These are phyloP conservation scores for Epizoanthus rinbou DNA, from an alignment of 92 coral and sea anemone genomes.

Conservation along the genomic window DNA sequence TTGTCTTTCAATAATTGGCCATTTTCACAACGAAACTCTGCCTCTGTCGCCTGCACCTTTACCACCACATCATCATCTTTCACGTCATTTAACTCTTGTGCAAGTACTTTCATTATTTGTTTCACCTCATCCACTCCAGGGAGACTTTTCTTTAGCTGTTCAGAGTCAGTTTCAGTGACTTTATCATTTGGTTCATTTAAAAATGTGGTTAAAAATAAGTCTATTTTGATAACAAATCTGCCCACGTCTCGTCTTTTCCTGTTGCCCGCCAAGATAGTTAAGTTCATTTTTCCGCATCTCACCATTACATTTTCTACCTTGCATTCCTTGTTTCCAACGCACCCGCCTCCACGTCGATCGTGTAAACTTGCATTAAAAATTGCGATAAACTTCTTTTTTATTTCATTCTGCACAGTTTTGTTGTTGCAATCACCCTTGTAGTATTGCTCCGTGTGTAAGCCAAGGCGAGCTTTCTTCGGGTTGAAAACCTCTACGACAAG, in stretches of 20 bases:
- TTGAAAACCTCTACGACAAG: too few relatives aligned
- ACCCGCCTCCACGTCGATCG: background rate
- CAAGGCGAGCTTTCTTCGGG: background rate
- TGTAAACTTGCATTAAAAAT: background rate
- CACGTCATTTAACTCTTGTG: background rate
- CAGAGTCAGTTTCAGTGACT: background rate
- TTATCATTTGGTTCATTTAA: background rate
- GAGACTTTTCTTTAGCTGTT: background rate
- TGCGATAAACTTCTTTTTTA: slow-evolving; percentile 6
- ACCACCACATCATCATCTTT: background rate
- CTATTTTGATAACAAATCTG: background rate
- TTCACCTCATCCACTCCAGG: background rate
- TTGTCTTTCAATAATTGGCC: slow-evolving; percentile 8
- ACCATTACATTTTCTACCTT: background rate
- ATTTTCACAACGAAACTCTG: slow-evolving; percentile 4
- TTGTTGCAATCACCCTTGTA: slow-evolving; percentile 22
- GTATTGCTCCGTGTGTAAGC: background rate
- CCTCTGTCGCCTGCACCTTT: background rate
- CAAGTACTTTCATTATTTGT: background rate
- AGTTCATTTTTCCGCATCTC: slow-evolving; percentile 3
- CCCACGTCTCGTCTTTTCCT: background rate
- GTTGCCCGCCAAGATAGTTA: too few relatives aligned
- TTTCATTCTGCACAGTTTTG: slow-evolving; percentile 9
- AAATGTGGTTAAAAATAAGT: background rate
- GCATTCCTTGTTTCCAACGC: slow-evolving; percentile 1